Percentiles rank a stretch among this genome's conserved stretches.
phyloP scores from a whole-genome alignment of 2,113 vertebrate genomes.

The Ciconia maguari region DNA sequence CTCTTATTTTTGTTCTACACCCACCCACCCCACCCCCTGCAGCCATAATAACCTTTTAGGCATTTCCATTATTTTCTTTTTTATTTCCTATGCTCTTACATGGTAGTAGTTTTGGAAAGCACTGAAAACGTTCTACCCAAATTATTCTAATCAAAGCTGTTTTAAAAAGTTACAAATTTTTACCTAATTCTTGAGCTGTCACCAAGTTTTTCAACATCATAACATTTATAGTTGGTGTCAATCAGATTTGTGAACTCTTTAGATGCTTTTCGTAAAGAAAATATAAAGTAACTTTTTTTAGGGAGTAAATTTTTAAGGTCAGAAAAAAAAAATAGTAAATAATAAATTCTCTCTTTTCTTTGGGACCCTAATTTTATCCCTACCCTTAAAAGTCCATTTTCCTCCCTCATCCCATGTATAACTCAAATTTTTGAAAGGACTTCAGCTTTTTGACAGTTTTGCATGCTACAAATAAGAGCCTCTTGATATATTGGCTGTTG shows the following conservation, averaged over 20 bases:
- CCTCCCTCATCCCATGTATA: not conserved
- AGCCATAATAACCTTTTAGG: not conserved
- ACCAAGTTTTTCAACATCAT: not conserved
- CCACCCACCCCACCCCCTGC: no score
- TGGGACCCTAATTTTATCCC: not conserved
- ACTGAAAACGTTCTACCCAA: not conserved
- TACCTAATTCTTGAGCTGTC: not conserved
- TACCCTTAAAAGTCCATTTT: not conserved
- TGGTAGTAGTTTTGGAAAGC: not conserved
- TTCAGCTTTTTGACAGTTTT: not conserved
- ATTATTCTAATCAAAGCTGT: not conserved
- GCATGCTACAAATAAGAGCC: not conserved
- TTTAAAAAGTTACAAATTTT: not conserved
- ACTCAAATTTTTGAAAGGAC: not conserved
- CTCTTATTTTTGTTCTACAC: not conserved
- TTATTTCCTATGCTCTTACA: not conserved
- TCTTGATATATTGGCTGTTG: not conserved
- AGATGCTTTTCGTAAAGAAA: not conserved
- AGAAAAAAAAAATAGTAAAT: not conserved
- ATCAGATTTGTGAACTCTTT: not conserved
- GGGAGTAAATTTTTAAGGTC: not conserved
- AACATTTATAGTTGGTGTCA: not conserved
- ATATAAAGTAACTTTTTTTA: not conserved
- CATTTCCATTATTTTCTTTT: not conserved
- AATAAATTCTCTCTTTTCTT: not conserved